Evolutionary conservation across 2,888 invertebrate genomes (phyloP), one percentile per base, ranked within the genome.

Genomic region (Lysandra bellargus): DNA sequence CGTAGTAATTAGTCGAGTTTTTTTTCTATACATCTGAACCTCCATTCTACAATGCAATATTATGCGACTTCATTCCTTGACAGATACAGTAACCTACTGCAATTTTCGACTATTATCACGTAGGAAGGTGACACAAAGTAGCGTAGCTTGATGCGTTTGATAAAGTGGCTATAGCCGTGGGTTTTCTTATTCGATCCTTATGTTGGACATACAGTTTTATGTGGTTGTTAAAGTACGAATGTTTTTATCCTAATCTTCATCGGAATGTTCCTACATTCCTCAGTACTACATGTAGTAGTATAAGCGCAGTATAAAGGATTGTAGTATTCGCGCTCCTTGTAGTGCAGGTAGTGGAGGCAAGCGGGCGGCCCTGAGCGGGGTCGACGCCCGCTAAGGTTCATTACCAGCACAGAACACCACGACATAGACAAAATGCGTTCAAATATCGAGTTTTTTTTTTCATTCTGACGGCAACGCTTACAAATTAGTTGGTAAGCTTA

Each of bases 341-440:
- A 75, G 75, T 57, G 57, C 17, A 76, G 30, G 53, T 37, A 75
- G 12, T 44, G 64, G 30, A 60, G 78, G 57, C 40, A 79, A 83
- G 82, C 80, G 82, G 82, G 79, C 81, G 84, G 79, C 84, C 84
- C 78, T 83, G 84, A 81, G 81, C 78, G 83, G 76, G 84, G 83
- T 83, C 84, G 81, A 79, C 81, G 84, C 75, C 82, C 84, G 79
- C 78, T 80, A 78, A 78, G 83, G 82, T 82, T 84, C 84, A 83
- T 82, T 83, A 81, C 83, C 84, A 79, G 80, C 79, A 37, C 80
- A 83, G 83, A 82, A 80, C 78, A 80, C 72, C 44, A n/a, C 33
- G 53, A 30, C 60, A n/a, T 74, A 82, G 83, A 83, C 69, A 2
- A 69, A 69, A 69, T 37, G 37, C 69, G 33, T 69, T 33, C 6